Evolutionary conservation across 2,113 vertebrate genomes (phyloP), one percentile per base, ranked within the genome.

Genomic region (Pelecanoides urinatrix): DNA sequence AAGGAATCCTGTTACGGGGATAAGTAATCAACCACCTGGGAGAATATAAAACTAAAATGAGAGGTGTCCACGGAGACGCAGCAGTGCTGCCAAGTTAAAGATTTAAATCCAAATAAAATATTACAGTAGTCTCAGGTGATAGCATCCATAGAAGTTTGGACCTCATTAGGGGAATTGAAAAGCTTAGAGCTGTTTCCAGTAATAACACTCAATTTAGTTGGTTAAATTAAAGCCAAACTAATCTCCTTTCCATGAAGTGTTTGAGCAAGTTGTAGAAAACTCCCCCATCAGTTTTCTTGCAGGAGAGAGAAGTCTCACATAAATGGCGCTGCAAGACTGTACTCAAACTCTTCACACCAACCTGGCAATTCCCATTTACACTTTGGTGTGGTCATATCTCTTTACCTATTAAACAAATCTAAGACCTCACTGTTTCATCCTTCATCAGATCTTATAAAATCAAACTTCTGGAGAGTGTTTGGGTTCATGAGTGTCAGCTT

Each of bases 101-200:
- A 87, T 94, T 90, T 95, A 67, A 96, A 88, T 96, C 95, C 90
- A 98, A 98, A 97, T 96, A 97, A 97, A 97, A 97, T 95, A 95
- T 97, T 96, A 96, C 94, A 94, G 94, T 96, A 94, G 94, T 97
- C 96, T 98, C 97, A 97, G 92, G 94, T 97, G 97, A 97, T 97
- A 97, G 96, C 96, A 97, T 97, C 96, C 91, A 94, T 96, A 89
- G 94, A 96, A 91, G 59, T 88, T 97, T 97, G 94, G 91, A 97
- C 92, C 92, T 86, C 89, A 95, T 97, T 96, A 98, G 92, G 94
- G 90, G 94, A 98, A 97, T 97, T 94, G 91, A 97, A 96, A 95
- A 97, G 88, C 85, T 97, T 92, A 96, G 92, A 96, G 95, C 88
- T 88, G 94, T 96, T 97, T 97, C 96, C 91, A 96, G 92, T 80